These are phyloP conservation scores for Neopipo cinnamomea DNA, from an alignment of 2,113 vertebrate genomes.

Conservation along the genomic window DNA sequence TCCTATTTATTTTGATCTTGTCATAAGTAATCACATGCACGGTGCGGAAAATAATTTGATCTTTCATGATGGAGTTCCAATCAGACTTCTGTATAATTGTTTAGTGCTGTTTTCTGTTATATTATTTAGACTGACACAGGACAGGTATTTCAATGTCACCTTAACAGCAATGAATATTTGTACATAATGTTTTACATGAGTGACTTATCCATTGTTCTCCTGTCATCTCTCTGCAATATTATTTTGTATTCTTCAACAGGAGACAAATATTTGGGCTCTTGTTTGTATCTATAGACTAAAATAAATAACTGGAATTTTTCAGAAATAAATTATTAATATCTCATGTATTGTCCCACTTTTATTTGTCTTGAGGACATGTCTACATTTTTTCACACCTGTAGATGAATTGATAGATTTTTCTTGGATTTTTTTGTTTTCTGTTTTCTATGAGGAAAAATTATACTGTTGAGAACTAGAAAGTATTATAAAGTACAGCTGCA, in stretches of 20 bases:
- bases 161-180: background rate
- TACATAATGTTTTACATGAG: background rate
- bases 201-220: background rate
- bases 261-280: background rate
- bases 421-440: accelerated
- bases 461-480: background rate
- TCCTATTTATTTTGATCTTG: background rate
- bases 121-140: background rate
- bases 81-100: background rate
- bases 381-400: background rate
- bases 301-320: conserved; percentile 16
- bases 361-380: background rate
- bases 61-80: background rate
- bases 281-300: background rate
- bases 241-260: background rate
- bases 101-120: background rate
- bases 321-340: background rate
- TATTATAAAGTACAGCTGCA: background rate
- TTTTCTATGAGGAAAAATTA: background rate
- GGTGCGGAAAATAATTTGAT: background rate
- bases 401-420: background rate
- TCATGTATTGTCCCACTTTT: background rate
- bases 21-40: background rate
- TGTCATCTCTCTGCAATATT: background rate
- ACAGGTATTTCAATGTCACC: background rate